phyloP scores from a whole-genome alignment of 53 echinoderm and acorn worm genomes.

The Temnopleurus reevesii region DNA sequence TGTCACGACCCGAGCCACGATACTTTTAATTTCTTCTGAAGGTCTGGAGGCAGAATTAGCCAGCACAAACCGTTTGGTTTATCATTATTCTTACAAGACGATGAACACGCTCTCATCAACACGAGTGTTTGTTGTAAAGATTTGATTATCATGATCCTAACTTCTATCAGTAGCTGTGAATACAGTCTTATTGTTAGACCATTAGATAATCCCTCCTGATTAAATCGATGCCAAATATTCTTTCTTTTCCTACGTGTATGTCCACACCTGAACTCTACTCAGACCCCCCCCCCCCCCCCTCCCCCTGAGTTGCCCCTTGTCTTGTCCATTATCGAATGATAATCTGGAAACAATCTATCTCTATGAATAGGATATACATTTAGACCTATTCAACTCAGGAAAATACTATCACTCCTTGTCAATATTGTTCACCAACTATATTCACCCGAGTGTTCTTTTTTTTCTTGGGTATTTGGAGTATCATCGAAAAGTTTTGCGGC shows the following conservation, averaged over 20 bases:
- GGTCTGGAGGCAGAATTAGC: too few relatives aligned
- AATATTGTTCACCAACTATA: slow-evolving; percentile 16
- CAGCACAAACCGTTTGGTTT: too few relatives aligned
- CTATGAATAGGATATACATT: neutral
- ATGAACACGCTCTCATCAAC: neutral
- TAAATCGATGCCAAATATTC: neutral
- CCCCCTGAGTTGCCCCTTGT: neutral
- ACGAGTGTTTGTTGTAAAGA: neutral
- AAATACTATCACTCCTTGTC: slow-evolving; percentile 17
- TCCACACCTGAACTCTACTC: neutral
- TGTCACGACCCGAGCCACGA: too few relatives aligned
- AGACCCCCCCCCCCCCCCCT: neutral
- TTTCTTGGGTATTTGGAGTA: slow-evolving; percentile 50
- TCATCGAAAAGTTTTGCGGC: slow-evolving; percentile 28
- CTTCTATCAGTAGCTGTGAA: neutral
- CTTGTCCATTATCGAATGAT: too few relatives aligned
- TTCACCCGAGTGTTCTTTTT: slow-evolving; percentile 4
- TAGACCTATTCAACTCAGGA: neutral
- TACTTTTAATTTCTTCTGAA: too few relatives aligned
- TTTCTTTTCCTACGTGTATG: neutral
- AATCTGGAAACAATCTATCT: neutral
- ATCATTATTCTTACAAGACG: neutral
- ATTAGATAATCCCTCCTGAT: slow-evolving; percentile 14
- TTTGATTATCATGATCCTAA: slow-evolving; percentile 16
- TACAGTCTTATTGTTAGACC: neutral